These are phyloP conservation scores for Sitophilus oryzae DNA, from an alignment of 1,140 invertebrate species.

Conservation along the genomic window DNA sequence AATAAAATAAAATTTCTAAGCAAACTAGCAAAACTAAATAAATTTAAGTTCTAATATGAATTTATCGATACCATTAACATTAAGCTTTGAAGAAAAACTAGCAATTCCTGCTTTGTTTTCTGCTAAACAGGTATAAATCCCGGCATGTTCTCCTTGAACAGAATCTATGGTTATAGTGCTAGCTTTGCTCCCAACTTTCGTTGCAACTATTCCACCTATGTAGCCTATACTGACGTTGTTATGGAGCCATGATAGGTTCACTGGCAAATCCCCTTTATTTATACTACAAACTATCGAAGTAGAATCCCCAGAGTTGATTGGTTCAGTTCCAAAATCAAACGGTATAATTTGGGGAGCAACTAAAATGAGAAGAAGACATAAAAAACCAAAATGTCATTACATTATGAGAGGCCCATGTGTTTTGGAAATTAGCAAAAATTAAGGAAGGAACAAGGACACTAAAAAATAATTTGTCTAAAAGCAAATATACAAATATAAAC, in stretches of 20 bases:
- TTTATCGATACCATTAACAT: slow-evolving; percentile 61
- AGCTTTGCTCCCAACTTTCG: slow-evolving; percentile 67
- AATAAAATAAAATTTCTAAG: slow-evolving; percentile 45
- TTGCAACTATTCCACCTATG: slow-evolving; percentile 63
- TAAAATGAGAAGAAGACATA: too few relatives aligned
- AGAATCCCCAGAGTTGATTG: slow-evolving; percentile 73
- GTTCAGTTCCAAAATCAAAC: slow-evolving; percentile 70
- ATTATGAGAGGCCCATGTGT: slow-evolving; percentile 56
- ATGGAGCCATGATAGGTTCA: slow-evolving; percentile 71
- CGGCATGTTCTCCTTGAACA: slow-evolving; percentile 67
- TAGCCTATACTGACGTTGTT: slow-evolving; percentile 60
- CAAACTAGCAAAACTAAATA: slow-evolving; percentile 51
- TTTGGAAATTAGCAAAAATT: too few relatives aligned
- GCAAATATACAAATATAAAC: too few relatives aligned
- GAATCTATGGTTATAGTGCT: slow-evolving; percentile 73
- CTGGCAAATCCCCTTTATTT: slow-evolving; percentile 68
- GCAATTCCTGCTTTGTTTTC: slow-evolving; percentile 66
- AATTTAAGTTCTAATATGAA: background rate
- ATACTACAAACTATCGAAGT: slow-evolving; percentile 71
- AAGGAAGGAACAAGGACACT: too few relatives aligned
- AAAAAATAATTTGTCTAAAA: too few relatives aligned
- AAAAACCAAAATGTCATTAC: too few relatives aligned
- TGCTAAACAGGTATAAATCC: slow-evolving; percentile 75
- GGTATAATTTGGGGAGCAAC: slow-evolving; percentile 72
- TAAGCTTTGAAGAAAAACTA: slow-evolving; percentile 61